These are phyloP conservation scores for Elysia chlorotica DNA, from an alignment of 1,140 invertebrate genomes.

Conservation along the genomic window DNA sequence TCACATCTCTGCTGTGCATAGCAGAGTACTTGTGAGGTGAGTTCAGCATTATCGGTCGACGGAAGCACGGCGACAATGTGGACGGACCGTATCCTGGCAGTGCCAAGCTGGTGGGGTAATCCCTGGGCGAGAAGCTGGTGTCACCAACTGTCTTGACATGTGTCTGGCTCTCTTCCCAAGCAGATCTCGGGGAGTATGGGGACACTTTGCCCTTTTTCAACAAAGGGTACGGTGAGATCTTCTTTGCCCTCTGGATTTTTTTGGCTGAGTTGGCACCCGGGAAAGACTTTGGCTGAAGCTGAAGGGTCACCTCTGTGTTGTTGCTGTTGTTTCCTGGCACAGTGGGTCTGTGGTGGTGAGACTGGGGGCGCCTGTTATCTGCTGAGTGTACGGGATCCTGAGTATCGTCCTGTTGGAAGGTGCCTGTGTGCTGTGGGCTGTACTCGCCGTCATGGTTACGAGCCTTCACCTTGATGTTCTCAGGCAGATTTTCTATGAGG, in stretches of 20 bases:
- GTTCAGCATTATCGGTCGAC: constrained; percentile 27
- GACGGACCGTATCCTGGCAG: constrained; percentile 15
- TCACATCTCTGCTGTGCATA: not conserved
- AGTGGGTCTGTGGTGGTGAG: not conserved
- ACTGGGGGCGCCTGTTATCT: too few relatives aligned
- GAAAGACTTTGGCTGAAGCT: constrained; percentile 6
- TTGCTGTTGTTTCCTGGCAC: too few relatives aligned
- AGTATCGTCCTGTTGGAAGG: too few relatives aligned
- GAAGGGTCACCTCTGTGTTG: not conserved
- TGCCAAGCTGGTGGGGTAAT: not conserved
- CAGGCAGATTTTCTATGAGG: constrained; percentile 30
- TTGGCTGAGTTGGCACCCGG: not conserved
- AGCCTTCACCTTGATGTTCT: constrained; percentile 28
- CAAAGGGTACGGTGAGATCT: not conserved
- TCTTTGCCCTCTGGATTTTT: not conserved
- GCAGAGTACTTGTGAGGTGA: constrained; percentile 33
- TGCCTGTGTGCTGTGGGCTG: constrained; percentile 17
- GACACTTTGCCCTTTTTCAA: not conserved
- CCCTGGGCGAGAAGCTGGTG: not conserved
- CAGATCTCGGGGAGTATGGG: not conserved
- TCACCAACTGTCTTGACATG: not conserved
- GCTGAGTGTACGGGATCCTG: too few relatives aligned
- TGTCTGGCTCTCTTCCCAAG: not conserved
- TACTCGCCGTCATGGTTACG: constrained; percentile 15
- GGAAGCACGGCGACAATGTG: constrained; percentile 27